Evolutionary conservation across 2,888 invertebrate species (phyloP).

Genomic region (Polyploca ridens): DNA sequence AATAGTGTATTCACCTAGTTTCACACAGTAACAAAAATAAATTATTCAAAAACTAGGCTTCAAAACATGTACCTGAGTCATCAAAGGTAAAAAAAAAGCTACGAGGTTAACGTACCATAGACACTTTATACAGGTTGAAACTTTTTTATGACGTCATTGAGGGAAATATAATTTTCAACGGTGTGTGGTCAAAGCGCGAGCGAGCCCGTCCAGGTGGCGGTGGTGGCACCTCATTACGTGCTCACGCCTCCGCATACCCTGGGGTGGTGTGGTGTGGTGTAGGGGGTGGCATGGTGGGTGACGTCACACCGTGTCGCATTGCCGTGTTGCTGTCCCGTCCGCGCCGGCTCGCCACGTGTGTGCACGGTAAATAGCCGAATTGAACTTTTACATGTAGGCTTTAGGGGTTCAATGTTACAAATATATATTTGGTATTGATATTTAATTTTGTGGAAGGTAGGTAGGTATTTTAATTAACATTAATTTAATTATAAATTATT

Average conservation of each 20-base stretch:
- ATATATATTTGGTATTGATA: not conserved
- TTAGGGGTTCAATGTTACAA: not conserved
- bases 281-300: slow-evolving; percentile 32
- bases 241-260: slow-evolving; percentile 17
- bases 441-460: too few relatives aligned
- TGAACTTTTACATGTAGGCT: not conserved
- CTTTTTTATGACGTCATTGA: slow-evolving; percentile 8
- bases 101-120: not conserved
- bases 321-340: slow-evolving; percentile 46
- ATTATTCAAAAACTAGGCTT: not conserved
- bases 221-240: slow-evolving; percentile 47
- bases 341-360: not conserved
- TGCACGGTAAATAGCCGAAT: slow-evolving; percentile 4
- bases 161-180: slow-evolving; percentile 26
- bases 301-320: slow-evolving; percentile 70
- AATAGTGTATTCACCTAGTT: not conserved
- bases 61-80: not conserved
- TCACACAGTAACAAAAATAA: not conserved
- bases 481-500: not conserved
- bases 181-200: slow-evolving; percentile 48
- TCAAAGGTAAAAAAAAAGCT: not conserved
- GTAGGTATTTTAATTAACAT: too few relatives aligned
- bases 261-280: slow-evolving; percentile 18
- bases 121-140: slow-evolving; percentile 6
- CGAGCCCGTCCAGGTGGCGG: slow-evolving; percentile 24